Evolutionary conservation across 2,888 invertebrate species (phyloP).

Genomic region (Xanthostigma xanthostigma): DNA sequence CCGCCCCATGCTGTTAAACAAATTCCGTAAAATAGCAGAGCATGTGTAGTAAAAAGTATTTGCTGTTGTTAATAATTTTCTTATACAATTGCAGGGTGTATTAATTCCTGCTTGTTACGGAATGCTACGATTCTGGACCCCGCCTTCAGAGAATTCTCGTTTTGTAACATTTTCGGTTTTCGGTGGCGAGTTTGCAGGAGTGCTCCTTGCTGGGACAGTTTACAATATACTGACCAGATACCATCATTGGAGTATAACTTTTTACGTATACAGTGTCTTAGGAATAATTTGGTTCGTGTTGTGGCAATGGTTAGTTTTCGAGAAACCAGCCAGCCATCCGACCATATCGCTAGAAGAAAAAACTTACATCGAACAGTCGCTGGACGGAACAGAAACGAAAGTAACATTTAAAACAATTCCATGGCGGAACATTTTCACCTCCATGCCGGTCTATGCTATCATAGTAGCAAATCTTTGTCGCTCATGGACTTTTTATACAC

Average conservation of each 20-base stretch:
- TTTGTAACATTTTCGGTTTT: slow-evolving; percentile 96
- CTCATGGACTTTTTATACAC: slow-evolving; percentile 96
- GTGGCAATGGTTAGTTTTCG: slow-evolving; percentile 47
- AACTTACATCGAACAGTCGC: slow-evolving; percentile 85
- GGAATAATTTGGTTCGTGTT: slow-evolving; percentile 64
- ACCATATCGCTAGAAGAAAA: slow-evolving; percentile 82
- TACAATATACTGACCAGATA: slow-evolving; percentile 79
- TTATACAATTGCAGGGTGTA: slow-evolving; percentile 60
- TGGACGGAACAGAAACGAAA: slow-evolving; percentile 57
- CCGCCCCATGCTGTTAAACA: no score
- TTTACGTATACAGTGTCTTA: slow-evolving; percentile 86
- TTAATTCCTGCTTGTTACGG: slow-evolving; percentile 99
- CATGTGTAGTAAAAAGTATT: no score
- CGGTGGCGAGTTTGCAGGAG: slow-evolving; percentile 96
- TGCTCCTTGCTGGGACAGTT: slow-evolving; percentile 88
- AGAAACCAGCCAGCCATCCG: slow-evolving; percentile 88
- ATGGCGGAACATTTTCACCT: slow-evolving; percentile 85
- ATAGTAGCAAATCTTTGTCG: slow-evolving; percentile 99
- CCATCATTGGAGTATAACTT: slow-evolving; percentile 85
- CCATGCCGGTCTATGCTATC: slow-evolving; percentile 95
- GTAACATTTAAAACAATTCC: slow-evolving; percentile 76
- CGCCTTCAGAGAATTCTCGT: slow-evolving; percentile 89
- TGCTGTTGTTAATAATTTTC: neutral
- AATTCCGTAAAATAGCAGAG: no score
- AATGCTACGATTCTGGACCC: slow-evolving; percentile 99